Percentiles rank a stretch among this genome's conserved stretches.
Evolutionary conservation across 2,888 invertebrate genomes (phyloP).

Genomic region (Lacanobia wlatinum): DNA sequence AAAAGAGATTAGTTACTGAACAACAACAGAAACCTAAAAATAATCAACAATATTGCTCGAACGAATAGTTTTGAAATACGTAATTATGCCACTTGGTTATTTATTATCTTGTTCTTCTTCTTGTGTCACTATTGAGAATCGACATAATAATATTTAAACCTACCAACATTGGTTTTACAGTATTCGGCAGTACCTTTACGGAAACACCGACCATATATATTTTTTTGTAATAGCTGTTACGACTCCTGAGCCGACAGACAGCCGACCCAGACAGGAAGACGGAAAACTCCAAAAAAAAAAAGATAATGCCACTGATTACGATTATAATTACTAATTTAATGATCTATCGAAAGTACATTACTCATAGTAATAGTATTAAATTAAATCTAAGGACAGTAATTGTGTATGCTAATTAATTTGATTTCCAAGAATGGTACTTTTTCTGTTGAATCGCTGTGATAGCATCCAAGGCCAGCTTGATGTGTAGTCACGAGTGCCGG

Average conservation of each 20-base stretch:
- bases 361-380: not conserved
- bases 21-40: not conserved
- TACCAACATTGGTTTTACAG: too few species aligned
- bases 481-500: constrained; percentile 29
- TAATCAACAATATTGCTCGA: not conserved
- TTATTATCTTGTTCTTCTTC: too few species aligned
- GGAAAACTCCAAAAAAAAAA: not conserved
- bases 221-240: too few species aligned
- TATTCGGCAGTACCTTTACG: too few species aligned
- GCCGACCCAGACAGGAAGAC: not conserved
- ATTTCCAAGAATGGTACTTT: constrained; percentile 16
- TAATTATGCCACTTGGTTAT: too few species aligned
- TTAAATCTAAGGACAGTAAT: not conserved
- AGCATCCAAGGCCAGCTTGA: constrained; percentile 30
- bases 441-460: constrained; percentile 17
- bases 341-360: not conserved
- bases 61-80: too few species aligned
- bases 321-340: not conserved
- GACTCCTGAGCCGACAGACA: not conserved
- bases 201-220: too few species aligned
- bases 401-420: not conserved
- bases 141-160: too few species aligned
- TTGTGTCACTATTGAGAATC: too few species aligned
- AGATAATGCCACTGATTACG: not conserved
- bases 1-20: not conserved